Evolutionary conservation across 2,888 invertebrate genomes (phyloP), one percentile per base, ranked within the genome.

Genomic region (Hemicrepidius hirtus): DNA sequence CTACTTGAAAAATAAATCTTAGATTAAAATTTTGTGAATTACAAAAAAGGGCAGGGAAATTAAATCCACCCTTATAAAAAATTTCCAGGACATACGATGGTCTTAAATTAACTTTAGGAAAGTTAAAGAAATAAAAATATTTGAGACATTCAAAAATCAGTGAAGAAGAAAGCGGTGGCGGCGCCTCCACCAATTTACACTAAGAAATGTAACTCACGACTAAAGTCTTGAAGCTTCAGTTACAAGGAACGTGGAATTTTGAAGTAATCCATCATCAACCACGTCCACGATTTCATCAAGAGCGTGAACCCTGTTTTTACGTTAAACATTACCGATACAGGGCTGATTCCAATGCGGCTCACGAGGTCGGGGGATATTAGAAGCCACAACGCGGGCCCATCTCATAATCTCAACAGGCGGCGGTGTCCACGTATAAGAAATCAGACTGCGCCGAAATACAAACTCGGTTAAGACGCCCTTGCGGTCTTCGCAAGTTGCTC

Each of bases 191-290:
- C 32, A 32, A 32, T 32, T 16, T 41, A 16, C 37, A 41, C 41
- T 41, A n/a, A 13, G 2, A 37, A 37, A 57, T 57, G 37, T 35
- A 37, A 37, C n/a, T 57, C 37, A 57, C 57, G 57, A 16, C 37
- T 6, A 21, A 20, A 20, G 57, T 57, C 57, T 57, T 16, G n/a
- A 57, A 35, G 28, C 7, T 9, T 12, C 10, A 53, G 53, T 53
- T 20, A 49, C 12, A 9, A 16, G 3, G 40, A 20, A 35, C 18
- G 7, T 6, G 55, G 32, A 57, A 37, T 53, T 57, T 57, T 37
- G 41, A 21, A 57, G 82, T 83, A 82, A 83, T 83, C 82, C 82
- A 82, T 83, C 83, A 82, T 78, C 81, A 80, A 81, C 82, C 80
- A 82, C 81, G 82, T 83, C 82, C 81, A 78, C 81, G 80, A 76